These are phyloP conservation scores for Aramus guarauna DNA, from an alignment of 2,113 vertebrate species.

Conservation along the genomic window DNA sequence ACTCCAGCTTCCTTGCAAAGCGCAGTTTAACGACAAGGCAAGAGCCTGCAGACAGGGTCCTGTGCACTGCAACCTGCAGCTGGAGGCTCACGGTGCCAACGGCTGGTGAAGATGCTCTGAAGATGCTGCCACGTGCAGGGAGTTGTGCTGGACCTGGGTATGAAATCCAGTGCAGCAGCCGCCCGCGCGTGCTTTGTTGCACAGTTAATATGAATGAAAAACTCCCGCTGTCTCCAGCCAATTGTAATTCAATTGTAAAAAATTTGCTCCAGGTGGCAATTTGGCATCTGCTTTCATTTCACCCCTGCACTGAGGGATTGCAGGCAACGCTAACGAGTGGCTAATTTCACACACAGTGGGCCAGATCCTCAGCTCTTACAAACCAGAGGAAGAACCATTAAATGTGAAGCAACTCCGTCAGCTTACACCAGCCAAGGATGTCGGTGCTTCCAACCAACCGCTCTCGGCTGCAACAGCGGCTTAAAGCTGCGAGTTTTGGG, in stretches of 20 bases:
- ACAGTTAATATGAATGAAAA: neutral
- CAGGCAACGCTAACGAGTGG: neutral
- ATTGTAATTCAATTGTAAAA: neutral
- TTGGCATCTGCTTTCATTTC: neutral
- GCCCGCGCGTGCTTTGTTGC: neutral
- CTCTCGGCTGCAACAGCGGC: neutral
- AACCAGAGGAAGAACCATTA: neutral
- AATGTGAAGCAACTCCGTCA: neutral
- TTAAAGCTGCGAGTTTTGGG: neutral
- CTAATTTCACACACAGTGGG: neutral
- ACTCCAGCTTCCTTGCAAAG: neutral
- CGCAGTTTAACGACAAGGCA: neutral
- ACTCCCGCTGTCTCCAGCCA: neutral
- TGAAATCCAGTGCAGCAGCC: neutral
- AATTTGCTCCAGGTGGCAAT: constrained; percentile 23
- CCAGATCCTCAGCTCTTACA: neutral
- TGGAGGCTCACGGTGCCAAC: neutral
- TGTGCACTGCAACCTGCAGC: neutral
- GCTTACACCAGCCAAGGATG: neutral
- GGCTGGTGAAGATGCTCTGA: neutral
- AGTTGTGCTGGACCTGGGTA: neutral
- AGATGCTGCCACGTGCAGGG: neutral
- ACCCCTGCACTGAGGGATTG: neutral
- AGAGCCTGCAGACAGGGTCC: neutral
- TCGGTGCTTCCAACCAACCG: neutral